phyloP scores from a whole-genome alignment of 2,888 invertebrate species.

The Megastigmus dorsalis region DNA sequence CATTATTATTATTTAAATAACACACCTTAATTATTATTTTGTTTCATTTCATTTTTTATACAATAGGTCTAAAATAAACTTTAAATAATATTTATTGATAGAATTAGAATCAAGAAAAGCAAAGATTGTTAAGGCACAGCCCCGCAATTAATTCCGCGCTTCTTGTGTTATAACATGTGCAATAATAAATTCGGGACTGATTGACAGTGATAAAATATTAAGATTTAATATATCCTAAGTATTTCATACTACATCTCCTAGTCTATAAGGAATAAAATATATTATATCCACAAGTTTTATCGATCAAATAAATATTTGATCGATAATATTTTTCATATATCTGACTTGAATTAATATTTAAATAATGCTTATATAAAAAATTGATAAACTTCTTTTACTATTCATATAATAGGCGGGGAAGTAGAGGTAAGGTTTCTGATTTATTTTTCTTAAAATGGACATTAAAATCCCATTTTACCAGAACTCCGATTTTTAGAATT shows the following conservation, averaged over 20 bases:
- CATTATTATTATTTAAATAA: conserved; percentile 53
- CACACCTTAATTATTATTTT: conserved; percentile 53
- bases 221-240: conserved; percentile 27
- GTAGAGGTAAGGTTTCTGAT: conserved; percentile 20
- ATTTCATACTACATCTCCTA: conserved; percentile 27
- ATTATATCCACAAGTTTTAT: conserved; percentile 38
- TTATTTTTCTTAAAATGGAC: not conserved
- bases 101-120: conserved; percentile 46
- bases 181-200: conserved; percentile 49
- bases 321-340: conserved; percentile 23
- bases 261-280: conserved; percentile 45
- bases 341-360: conserved; percentile 25
- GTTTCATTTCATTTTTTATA: conserved; percentile 52
- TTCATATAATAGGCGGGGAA: conserved; percentile 1
- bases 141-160: conserved; percentile 52
- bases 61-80: conserved; percentile 52
- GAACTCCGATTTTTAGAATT: conserved; percentile 38
- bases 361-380: conserved; percentile 29
- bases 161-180: conserved; percentile 21
- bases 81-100: conserved; percentile 46
- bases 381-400: conserved; percentile 31
- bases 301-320: no score
- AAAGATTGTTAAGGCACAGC: conserved; percentile 57
- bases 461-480: not conserved
- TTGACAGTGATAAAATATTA: conserved; percentile 48